Evolutionary conservation across 2,797 vertebrate species (phyloP).

Genomic region (Halcyon badia): DNA sequence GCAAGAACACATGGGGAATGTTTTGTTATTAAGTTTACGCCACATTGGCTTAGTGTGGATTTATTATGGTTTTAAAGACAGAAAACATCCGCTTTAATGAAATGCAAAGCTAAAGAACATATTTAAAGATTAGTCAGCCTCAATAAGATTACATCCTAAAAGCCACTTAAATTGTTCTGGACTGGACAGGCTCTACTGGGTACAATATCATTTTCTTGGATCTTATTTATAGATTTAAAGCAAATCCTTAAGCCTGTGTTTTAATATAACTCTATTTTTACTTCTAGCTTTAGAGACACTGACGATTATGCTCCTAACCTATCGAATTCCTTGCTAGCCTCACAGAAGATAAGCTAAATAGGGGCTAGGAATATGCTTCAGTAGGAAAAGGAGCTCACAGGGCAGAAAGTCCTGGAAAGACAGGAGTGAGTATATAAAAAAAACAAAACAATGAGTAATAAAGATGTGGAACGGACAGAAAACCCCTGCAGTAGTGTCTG

Average conservation of each 20-base stretch:
- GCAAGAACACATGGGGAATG: not conserved
- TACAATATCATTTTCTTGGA: conserved; percentile 26
- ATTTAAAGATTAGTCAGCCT: conserved; percentile 61
- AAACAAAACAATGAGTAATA: not conserved
- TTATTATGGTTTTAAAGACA: conserved; percentile 49
- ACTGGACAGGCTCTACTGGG: conserved; percentile 19
- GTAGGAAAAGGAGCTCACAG: not conserved
- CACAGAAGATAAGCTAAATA: not conserved
- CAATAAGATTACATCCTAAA: conserved; percentile 60
- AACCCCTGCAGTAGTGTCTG: not conserved
- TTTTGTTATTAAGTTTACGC: conserved; percentile 15
- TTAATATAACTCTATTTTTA: conserved; percentile 55
- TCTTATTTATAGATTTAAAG: conserved; percentile 52
- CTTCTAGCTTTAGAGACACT: conserved; percentile 9
- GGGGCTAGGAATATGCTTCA: not conserved
- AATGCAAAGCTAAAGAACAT: conserved; percentile 58
- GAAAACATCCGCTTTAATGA: conserved; percentile 60
- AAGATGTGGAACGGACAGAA: not conserved
- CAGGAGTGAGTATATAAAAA: not conserved
- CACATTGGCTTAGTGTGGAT: conserved; percentile 3
- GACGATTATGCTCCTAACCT: not conserved
- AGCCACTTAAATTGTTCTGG: conserved; percentile 65
- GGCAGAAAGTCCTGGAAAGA: not conserved
- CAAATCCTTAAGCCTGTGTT: conserved; percentile 33
- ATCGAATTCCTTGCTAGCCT: not conserved